These are phyloP conservation scores for Morelia viridis DNA, from an alignment of 2,797 vertebrate genomes.

Conservation along the genomic window DNA sequence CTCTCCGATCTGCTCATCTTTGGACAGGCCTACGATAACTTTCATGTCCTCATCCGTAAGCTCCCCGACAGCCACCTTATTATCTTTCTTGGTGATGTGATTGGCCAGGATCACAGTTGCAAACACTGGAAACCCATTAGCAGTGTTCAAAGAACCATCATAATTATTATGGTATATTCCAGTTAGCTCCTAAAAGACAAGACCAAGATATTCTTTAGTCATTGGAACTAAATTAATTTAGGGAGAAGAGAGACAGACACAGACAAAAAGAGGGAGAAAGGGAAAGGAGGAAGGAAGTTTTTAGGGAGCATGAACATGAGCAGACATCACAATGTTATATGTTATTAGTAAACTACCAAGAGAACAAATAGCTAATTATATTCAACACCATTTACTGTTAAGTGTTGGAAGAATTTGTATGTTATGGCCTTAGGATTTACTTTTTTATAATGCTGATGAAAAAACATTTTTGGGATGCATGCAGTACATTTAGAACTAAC, in stretches of 20 bases:
- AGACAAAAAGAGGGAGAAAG: not conserved
- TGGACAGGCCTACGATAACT: slow-evolving; percentile 87
- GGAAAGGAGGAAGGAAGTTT: not conserved
- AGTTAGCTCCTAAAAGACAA: slow-evolving; percentile 84
- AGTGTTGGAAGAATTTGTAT: not conserved
- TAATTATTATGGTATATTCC: slow-evolving; percentile 99
- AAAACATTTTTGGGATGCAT: not conserved
- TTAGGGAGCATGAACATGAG: not conserved
- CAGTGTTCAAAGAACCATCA: slow-evolving; percentile 92
- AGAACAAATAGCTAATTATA: not conserved
- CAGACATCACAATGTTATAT: not conserved
- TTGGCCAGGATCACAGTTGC: slow-evolving; percentile 97
- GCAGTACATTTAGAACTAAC: not conserved
- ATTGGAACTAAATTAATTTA: not conserved
- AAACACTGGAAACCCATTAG: slow-evolving; percentile 94
- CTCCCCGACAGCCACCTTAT: slow-evolving; percentile 87
- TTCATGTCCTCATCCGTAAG: slow-evolving; percentile 95
- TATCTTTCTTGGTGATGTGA: slow-evolving; percentile 87
- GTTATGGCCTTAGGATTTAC: not conserved
- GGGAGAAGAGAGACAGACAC: not conserved
- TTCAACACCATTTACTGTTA: not conserved
- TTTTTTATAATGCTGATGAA: not conserved
- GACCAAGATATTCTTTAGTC: not conserved
- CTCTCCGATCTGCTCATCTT: slow-evolving; percentile 93
- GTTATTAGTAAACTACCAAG: not conserved